phyloP scores from a whole-genome alignment of 2,797 vertebrate genomes.

The Ctenopoma multispine region DNA sequence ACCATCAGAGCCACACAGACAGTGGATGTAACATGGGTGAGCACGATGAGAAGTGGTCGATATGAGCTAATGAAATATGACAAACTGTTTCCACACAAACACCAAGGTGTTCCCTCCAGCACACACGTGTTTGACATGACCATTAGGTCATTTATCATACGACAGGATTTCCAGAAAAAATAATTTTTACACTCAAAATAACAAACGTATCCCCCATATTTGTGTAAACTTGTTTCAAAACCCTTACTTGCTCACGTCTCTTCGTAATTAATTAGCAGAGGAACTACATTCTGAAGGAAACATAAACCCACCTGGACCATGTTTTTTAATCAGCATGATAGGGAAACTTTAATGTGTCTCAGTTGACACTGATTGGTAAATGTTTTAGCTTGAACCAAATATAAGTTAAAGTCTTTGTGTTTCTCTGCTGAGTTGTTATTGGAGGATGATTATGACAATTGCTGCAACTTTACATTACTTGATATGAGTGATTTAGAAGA shows the following conservation, averaged over 20 bases:
- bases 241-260: background rate
- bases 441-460: too few species aligned
- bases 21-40: slow-evolving; percentile 58
- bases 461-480: too few species aligned
- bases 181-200: slow-evolving; percentile 26
- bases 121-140: slow-evolving; percentile 65
- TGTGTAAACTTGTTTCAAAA: slow-evolving; percentile 10
- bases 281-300: background rate
- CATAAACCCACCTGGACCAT: too few species aligned
- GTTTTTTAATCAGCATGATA: too few species aligned
- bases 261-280: background rate
- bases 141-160: slow-evolving; percentile 63
- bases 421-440: too few species aligned
- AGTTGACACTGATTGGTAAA: too few species aligned
- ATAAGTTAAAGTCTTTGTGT: too few species aligned
- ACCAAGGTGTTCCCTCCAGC: slow-evolving; percentile 68
- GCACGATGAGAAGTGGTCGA: slow-evolving; percentile 58
- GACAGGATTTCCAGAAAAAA: slow-evolving; percentile 32
- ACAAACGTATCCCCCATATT: slow-evolving; percentile 20
- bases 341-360: too few species aligned
- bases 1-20: slow-evolving; percentile 50
- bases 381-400: too few species aligned
- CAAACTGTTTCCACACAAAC: slow-evolving; percentile 84
- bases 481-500: too few species aligned
- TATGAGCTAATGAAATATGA: slow-evolving; percentile 80